A percentile compares a stretch with the other conserved stretches of the same genome.
phyloP scores from a whole-genome alignment of 2,113 vertebrate species.

The Saccopteryx leptura region DNA sequence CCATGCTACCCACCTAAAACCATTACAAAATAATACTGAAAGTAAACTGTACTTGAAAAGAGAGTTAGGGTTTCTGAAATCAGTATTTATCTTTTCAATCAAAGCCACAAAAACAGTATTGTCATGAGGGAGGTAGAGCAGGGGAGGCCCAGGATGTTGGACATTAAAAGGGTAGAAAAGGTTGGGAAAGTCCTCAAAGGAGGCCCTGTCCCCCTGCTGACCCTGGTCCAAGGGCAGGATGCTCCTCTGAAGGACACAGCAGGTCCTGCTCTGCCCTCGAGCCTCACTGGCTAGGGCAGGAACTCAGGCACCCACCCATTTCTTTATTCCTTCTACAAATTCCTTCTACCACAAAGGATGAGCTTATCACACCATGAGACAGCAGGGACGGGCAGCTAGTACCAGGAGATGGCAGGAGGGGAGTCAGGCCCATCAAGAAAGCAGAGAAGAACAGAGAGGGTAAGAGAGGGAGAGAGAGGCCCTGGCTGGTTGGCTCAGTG shows the following conservation, averaged over 20 bases:
- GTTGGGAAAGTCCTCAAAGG: background rate
- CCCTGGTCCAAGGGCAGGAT: background rate
- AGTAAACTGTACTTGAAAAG: background rate
- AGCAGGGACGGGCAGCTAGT: background rate
- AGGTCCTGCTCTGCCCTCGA: background rate
- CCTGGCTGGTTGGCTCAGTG: too few species aligned
- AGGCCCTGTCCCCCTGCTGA: background rate
- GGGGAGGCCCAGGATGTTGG: background rate
- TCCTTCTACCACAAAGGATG: background rate
- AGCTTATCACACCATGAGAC: background rate
- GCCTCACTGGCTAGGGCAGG: accelerated
- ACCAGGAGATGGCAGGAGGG: background rate
- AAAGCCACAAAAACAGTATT: background rate
- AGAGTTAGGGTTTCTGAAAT: background rate
- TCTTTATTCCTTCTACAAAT: background rate
- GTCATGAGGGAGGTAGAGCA: background rate
- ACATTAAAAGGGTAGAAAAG: background rate
- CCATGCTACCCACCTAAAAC: background rate
- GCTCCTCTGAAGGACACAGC: background rate
- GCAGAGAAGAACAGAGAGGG: background rate
- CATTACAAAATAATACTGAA: background rate
- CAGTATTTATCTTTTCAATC: background rate
- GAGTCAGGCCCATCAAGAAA: background rate
- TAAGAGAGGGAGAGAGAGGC: background rate
- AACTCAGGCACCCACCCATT: background rate